Conservation (phyloP, 2,797 vertebrate genomes). For the Acestrorhynchus altus region DNA sequence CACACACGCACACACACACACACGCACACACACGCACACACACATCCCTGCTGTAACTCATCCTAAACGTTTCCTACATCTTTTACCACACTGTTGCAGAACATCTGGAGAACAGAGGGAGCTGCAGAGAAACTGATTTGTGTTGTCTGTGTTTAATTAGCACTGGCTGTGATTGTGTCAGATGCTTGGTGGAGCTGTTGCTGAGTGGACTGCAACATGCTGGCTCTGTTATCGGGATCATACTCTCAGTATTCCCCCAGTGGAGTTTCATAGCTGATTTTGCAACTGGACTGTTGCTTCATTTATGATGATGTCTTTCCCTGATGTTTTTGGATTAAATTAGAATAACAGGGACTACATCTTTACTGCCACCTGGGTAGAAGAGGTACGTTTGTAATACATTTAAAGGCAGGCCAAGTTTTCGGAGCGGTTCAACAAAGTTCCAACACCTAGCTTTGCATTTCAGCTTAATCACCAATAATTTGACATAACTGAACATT, state of each 20-base stretch:
- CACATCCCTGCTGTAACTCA: background rate
- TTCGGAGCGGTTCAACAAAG: too few relatives aligned
- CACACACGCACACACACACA: background rate
- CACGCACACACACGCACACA: background rate
- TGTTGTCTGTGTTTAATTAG: constrained; percentile 12
- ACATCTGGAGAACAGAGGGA: constrained; percentile 4
- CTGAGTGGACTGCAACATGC: background rate
- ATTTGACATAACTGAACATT: too few relatives aligned
- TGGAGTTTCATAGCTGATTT: background rate
- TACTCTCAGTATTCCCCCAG: background rate
- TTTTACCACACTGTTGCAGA: background rate
- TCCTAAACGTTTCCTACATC: constrained; percentile 5
- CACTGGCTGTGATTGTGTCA: constrained; percentile 1
- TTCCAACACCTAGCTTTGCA: too few relatives aligned
- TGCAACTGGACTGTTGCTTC: background rate
- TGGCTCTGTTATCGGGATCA: background rate
- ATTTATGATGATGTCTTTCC: background rate
- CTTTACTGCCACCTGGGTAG: too few relatives aligned
- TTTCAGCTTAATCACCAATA: too few relatives aligned
- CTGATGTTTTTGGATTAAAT: background rate
- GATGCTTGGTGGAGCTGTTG: background rate
- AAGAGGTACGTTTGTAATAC: too few relatives aligned
- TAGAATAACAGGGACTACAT: too few relatives aligned
- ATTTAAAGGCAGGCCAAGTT: too few relatives aligned
- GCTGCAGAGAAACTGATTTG: background rate